phyloP scores from a whole-genome alignment of 2,113 vertebrate genomes.

The Istiophorus platypterus region DNA sequence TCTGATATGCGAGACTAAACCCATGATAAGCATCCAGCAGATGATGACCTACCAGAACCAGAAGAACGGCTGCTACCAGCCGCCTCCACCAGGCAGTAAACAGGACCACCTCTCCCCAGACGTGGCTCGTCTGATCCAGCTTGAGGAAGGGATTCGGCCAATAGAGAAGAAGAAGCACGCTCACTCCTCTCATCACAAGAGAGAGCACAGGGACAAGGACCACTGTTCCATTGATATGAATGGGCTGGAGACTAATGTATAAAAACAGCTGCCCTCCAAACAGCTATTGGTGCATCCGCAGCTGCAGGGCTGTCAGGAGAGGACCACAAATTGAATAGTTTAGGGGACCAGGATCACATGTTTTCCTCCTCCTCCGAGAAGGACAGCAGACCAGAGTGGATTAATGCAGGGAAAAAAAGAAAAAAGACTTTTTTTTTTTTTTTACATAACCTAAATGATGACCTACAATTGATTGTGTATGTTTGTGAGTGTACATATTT shows the following conservation, averaged over 20 bases:
- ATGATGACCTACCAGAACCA: constrained; percentile 95
- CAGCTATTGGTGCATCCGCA: constrained; percentile 26
- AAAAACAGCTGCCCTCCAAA: constrained; percentile 32
- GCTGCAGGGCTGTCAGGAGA: constrained; percentile 18
- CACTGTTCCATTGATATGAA: constrained; percentile 97
- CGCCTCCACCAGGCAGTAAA: constrained; percentile 80
- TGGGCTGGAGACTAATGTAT: constrained; percentile 97
- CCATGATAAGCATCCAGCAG: constrained; percentile 92
- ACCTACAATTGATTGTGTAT: constrained; percentile 62
- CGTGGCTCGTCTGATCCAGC: constrained; percentile 87
- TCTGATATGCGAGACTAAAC: constrained; percentile 92
- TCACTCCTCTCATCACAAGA: constrained; percentile 80
- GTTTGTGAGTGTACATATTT: constrained; percentile 72
- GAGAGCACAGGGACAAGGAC: constrained; percentile 86
- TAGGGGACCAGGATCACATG: constrained; percentile 15
- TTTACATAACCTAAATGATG: constrained; percentile 57
- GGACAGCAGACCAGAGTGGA: constrained; percentile 14
- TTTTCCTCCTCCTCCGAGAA: constrained; percentile 2
- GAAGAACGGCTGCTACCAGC: constrained; percentile 90
- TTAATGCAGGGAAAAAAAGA: constrained; percentile 25
- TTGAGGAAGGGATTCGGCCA: constrained; percentile 87
- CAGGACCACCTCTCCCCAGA: constrained; percentile 82
- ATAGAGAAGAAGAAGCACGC: constrained; percentile 82
- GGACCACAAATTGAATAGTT: constrained; percentile 6
- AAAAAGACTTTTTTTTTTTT: constrained; percentile 33